phyloP scores from a whole-genome alignment of 2,888 invertebrate species.

The Bombylius discolor region DNA sequence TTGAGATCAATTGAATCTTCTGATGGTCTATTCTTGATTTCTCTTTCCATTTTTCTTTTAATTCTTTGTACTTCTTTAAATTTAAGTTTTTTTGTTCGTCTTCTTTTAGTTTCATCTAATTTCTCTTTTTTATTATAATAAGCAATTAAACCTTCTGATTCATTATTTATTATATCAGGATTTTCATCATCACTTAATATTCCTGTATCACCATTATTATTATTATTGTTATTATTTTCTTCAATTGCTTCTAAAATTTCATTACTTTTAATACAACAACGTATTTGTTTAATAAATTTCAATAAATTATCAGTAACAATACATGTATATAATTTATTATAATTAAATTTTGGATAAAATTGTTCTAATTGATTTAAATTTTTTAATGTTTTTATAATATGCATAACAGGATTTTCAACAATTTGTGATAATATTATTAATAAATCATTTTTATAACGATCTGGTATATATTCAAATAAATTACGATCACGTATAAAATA shows the following conservation, averaged over 20 bases:
- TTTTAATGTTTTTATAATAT: slow-evolving; percentile 52
- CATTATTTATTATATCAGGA: slow-evolving; percentile 37
- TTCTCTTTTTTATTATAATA: slow-evolving; percentile 39
- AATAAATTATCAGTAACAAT: slow-evolving; percentile 44
- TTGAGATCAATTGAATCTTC: slow-evolving; percentile 43
- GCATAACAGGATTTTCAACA: slow-evolving; percentile 56
- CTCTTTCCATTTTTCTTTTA: slow-evolving; percentile 19
- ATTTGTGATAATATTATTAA: slow-evolving; percentile 55
- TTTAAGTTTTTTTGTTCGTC: slow-evolving; percentile 34
- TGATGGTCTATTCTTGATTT: slow-evolving; percentile 29
- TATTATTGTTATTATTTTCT: not conserved
- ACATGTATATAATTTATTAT: slow-evolving; percentile 40
- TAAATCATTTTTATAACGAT: slow-evolving; percentile 46
- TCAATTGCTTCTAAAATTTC: not conserved
- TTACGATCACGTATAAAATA: slow-evolving; percentile 64
- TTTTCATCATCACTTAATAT: slow-evolving; percentile 20
- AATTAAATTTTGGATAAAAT: slow-evolving; percentile 53
- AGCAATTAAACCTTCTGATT: slow-evolving; percentile 35
- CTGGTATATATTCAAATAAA: slow-evolving; percentile 56
- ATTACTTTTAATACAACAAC: not conserved
- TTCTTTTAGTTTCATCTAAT: slow-evolving; percentile 41
- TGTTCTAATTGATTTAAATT: slow-evolving; percentile 50
- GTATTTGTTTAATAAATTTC: not conserved
- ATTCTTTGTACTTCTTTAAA: slow-evolving; percentile 22
- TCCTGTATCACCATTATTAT: too few relatives aligned